These are phyloP conservation scores for Drosophila pseudoananassae DNA, from an alignment of 1,140 invertebrate species.

Conservation along the genomic window DNA sequence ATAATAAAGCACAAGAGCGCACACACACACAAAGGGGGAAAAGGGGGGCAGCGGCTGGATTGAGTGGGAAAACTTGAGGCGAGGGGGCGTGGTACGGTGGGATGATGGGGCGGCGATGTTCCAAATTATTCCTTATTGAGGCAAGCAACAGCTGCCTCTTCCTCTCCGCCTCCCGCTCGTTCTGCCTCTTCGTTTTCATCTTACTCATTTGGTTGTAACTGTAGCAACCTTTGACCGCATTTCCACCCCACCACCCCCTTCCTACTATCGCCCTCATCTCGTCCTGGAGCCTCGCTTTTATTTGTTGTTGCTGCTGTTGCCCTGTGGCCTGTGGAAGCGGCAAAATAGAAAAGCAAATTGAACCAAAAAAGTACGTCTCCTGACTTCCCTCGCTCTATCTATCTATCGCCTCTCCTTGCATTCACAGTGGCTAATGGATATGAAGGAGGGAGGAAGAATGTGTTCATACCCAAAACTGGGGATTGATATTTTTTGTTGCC, in stretches of 20 bases:
- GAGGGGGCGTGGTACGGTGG: background rate
- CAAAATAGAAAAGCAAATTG: slow-evolving; percentile 50
- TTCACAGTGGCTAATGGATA: background rate
- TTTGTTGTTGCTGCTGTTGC: slow-evolving; percentile 28
- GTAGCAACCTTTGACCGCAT: slow-evolving; percentile 58
- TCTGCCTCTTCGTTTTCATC: slow-evolving; percentile 14
- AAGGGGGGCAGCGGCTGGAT: slow-evolving; percentile 1
- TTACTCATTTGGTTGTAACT: slow-evolving; percentile 54
- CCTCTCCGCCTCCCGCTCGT: background rate
- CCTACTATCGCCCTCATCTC: too few species aligned
- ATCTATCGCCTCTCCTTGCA: background rate
- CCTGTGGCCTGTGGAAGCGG: slow-evolving; percentile 48
- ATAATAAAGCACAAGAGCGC: slow-evolving; percentile 41
- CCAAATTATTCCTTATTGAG: slow-evolving; percentile 56
- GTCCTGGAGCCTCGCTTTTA: background rate
- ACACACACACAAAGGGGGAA: slow-evolving; percentile 24
- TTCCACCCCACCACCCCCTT: background rate
- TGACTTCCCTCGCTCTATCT: slow-evolving; percentile 12
- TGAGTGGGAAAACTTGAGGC: background rate
- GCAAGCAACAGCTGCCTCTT: slow-evolving; percentile 50
- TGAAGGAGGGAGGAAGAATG: background rate
- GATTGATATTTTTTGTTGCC: too few species aligned
- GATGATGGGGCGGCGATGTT: background rate
- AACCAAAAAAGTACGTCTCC: slow-evolving; percentile 35
- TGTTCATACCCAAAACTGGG: too few species aligned